Base-by-base conservation (phyloP, 2,797 vertebrate genomes). In the Ctenopoma kingsleyae region DNA sequence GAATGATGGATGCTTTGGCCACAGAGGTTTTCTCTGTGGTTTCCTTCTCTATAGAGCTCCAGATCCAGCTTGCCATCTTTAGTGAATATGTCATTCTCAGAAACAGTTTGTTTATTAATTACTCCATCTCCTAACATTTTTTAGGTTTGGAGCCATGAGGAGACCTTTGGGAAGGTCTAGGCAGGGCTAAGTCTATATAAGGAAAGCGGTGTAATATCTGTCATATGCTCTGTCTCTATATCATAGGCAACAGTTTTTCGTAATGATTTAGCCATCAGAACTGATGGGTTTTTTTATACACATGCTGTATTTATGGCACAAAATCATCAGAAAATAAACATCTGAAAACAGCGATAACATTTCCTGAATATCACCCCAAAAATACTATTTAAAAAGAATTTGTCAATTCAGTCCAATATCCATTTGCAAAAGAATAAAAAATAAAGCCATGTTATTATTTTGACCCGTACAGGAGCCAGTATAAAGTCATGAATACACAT, bases 1-100 rank as follows among this genome's bases (percentile, higher is more conserved):
- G 82, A 80, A 93, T 92, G 92, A 93, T 94, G 90, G 90, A 93
- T 93, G 84, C 80, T 76, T 75, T 69, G 72, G 89, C 82, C 87
- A 73, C 86, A 76, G 87, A 92, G 80, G 88, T 89, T 93, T 92
- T 90, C 82, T 80, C 71, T 72, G 82, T 71, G 91, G 90, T 86
- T 87, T 92, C 71, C 56, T 74, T 70, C 65, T 86, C 78, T 71
- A 35, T 23, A 62, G 75, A 80, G 67, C 78, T 78, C 65, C 65
- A 41, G 71, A 80, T 80, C 80, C 74, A 85, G 5, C 53, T 48
- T 49, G 54, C 70, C 13, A 35, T 78, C 67, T 81, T 61, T 72
- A 53, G 81, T 12, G 1, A 59, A 53, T 32, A 25, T 57, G 61
- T 73, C 51, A 62, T 73, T 54, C 48, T 68, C 56, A 54, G 48